Conservation (phyloP, 2,797 vertebrate genomes). For the Dryobates pubescens region DNA sequence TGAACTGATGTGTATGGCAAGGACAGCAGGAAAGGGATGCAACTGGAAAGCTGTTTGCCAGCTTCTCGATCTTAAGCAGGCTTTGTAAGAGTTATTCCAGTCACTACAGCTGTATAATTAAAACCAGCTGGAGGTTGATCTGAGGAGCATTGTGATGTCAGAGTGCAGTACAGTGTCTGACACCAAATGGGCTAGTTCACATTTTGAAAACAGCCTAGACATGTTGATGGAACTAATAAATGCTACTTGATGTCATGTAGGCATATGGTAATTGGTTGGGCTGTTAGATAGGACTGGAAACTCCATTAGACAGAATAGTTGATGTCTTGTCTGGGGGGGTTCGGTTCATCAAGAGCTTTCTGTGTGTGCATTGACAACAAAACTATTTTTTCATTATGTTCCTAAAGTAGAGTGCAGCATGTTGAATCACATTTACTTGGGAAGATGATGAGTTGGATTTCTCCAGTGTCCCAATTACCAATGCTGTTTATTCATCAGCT, state of each 20-base stretch:
- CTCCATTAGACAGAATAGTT: not conserved
- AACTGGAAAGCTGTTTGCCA: not conserved
- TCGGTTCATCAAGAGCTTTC: not conserved
- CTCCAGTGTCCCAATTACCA: not conserved
- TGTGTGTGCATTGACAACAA: not conserved
- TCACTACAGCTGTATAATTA: not conserved
- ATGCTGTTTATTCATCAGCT: not conserved
- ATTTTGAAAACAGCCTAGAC: not conserved
- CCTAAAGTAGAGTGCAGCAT: not conserved
- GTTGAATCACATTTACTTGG: not conserved
- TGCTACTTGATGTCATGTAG: not conserved
- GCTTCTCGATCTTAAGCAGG: not conserved
- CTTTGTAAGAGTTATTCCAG: not conserved
- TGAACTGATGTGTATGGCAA: not conserved
- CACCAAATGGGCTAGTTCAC: not conserved
- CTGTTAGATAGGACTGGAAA: not conserved
- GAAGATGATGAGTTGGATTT: not conserved
- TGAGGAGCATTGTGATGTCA: rapidly evolving
- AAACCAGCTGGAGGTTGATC: not conserved
- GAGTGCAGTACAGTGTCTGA: not conserved
- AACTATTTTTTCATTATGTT: not conserved
- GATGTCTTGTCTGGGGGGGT: not conserved
- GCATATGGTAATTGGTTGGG: not conserved
- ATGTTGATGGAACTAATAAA: not conserved
- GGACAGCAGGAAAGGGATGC: not conserved